Evolutionary conservation across 1,140 invertebrate genomes (phyloP).

Genomic region (Mylabris phalerata): DNA sequence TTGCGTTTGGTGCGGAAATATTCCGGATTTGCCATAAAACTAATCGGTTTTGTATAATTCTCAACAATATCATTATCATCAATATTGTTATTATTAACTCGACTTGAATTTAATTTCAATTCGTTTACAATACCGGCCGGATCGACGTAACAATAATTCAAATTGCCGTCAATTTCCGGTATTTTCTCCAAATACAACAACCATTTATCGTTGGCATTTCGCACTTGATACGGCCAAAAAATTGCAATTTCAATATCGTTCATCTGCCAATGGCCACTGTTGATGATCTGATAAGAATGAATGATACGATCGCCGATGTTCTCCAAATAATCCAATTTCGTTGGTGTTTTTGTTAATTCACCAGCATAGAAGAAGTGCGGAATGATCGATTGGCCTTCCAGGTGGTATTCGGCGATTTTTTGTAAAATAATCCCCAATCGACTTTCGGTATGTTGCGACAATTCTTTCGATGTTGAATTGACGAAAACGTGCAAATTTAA

Average conservation of each 20-base stretch:
- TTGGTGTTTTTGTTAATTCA: constrained; percentile 69
- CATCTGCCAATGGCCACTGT: constrained; percentile 81
- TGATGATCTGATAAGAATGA: constrained; percentile 78
- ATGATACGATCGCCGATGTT: constrained; percentile 78
- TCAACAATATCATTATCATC: too few species aligned
- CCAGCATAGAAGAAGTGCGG: constrained; percentile 78
- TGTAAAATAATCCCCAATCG: constrained; percentile 58
- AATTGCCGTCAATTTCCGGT: constrained; percentile 64
- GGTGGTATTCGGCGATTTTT: constrained; percentile 72
- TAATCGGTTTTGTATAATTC: background rate
- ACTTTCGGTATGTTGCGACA: constrained; percentile 49
- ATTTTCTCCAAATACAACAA: constrained; percentile 79
- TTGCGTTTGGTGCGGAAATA: constrained; percentile 43
- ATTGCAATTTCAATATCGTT: constrained; percentile 71
- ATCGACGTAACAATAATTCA: constrained; percentile 34
- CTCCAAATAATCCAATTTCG: constrained; percentile 64
- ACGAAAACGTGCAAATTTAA: constrained; percentile 68
- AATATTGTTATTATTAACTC: background rate
- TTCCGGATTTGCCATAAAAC: background rate
- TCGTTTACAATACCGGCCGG: constrained; percentile 53
- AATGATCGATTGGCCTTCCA: constrained; percentile 62
- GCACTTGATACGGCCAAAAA: constrained; percentile 84
- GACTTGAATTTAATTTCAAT: constrained; percentile 49
- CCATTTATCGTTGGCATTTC: constrained; percentile 71
- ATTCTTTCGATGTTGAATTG: constrained; percentile 82